Evolutionary conservation across 2,888 invertebrate species (phyloP).

Genomic region (Lycaena phlaeas): DNA sequence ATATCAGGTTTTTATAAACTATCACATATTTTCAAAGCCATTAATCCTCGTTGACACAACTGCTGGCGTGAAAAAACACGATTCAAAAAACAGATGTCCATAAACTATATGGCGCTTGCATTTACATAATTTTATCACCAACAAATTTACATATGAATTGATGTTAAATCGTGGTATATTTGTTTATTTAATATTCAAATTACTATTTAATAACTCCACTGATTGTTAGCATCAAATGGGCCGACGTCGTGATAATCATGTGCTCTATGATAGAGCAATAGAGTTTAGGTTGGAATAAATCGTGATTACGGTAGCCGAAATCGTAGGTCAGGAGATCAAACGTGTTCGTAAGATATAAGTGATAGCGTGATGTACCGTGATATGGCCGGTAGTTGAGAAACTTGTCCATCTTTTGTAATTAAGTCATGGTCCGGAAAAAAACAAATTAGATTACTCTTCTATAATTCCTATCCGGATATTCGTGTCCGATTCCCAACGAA

Average conservation of each 20-base stretch:
- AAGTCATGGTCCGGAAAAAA: background rate
- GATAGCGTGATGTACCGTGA: constrained; percentile 65
- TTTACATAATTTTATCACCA: constrained; percentile 8
- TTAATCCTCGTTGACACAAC: too few relatives aligned
- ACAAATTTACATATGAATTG: constrained; percentile 21
- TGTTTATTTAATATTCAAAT: constrained; percentile 34
- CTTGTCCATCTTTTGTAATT: constrained; percentile 1
- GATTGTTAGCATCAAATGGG: constrained; percentile 49
- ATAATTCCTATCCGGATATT: background rate
- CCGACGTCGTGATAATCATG: constrained; percentile 29
- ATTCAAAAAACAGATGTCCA: background rate
- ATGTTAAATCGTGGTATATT: constrained; percentile 20
- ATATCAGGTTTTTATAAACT: too few relatives aligned
- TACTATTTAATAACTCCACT: constrained; percentile 38
- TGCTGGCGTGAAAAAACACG: background rate
- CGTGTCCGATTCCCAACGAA: constrained; percentile 5
- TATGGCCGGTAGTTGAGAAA: constrained; percentile 26
- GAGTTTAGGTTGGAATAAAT: constrained; percentile 32
- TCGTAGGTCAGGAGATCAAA: constrained; percentile 66
- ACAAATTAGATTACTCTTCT: background rate
- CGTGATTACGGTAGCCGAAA: constrained; percentile 68
- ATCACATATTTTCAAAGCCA: too few relatives aligned
- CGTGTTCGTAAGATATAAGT: constrained; percentile 66
- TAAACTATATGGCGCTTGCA: constrained; percentile 2
- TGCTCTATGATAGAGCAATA: constrained; percentile 15